Evolutionary conservation across 2,888 invertebrate species (phyloP).

Genomic region (Automeris io): DNA sequence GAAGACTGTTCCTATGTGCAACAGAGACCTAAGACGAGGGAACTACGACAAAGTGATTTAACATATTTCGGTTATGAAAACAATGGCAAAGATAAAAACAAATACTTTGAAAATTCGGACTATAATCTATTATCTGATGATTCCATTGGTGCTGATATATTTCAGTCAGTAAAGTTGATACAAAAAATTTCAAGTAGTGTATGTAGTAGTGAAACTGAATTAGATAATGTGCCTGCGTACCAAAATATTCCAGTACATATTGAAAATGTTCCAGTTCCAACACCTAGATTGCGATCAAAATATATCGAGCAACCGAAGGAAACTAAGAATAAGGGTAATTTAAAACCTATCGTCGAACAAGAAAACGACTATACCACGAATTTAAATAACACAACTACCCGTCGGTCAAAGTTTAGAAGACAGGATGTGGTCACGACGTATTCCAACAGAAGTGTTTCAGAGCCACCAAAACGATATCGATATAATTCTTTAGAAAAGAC

Average conservation of each 20-base stretch:
- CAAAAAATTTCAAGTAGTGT: conserved; percentile 58
- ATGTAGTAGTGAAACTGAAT: conserved; percentile 63
- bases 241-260: conserved; percentile 51
- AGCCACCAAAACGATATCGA: conserved; percentile 45
- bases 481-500: conserved; percentile 23
- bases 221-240: conserved; percentile 59
- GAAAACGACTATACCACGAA: conserved; percentile 25
- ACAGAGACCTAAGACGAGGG: conserved; percentile 52
- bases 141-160: conserved; percentile 40
- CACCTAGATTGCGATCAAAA: conserved; percentile 50
- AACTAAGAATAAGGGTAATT: conserved; percentile 29
- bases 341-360: conserved; percentile 53
- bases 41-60: conserved; percentile 77
- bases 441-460: conserved; percentile 50
- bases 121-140: conserved; percentile 23
- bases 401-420: conserved; percentile 38
- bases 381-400: conserved; percentile 19
- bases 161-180: conserved; percentile 60
- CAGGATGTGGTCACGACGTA: conserved; percentile 27
- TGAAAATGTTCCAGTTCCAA: conserved; percentile 47
- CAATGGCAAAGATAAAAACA: conserved; percentile 17
- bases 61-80: conserved; percentile 74
- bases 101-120: conserved; percentile 16
- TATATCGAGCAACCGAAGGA: conserved; percentile 34
- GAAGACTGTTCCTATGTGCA: conserved; percentile 40